Evolutionary conservation across 2,888 invertebrate genomes (phyloP), one percentile per base, ranked within the genome.

Genomic region (Aphidoletes aphidimyza): DNA sequence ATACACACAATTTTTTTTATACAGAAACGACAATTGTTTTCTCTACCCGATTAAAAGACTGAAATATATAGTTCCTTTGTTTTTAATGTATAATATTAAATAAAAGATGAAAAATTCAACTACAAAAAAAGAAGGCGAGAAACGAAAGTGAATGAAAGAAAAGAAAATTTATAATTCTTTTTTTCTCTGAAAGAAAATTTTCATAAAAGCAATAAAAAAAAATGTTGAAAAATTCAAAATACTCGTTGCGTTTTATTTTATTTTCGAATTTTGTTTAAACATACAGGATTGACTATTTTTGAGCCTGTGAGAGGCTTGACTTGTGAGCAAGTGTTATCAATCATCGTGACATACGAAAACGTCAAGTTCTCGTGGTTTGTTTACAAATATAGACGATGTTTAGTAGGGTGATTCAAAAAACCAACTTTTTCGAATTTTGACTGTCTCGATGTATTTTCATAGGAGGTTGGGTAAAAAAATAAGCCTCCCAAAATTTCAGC

Each of bases 11-110:
- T 30, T 30, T 30, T 30, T 30, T 30, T 30, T 30, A 69, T 14
- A 69, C 69, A 14, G 30, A 69, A 17, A 14, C 69, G 34, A 69
- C 30, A 30, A 30, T 69, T 69, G 69, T 83, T 83, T 83, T 83
- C 45, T 83, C 45, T 45, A 83, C 42, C 83, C 81, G 81, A 83
- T 54, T 59, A 89, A 85, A 90, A 90, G 89, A 90, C 89, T 90
- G 89, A 90, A 89, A 90, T 88, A 89, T 89, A 90, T 90, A 90
- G 89, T 90, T 90, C 90, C 89, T 90, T 90, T 90, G 89, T 90
- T 90, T 89, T 90, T 89, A 89, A 81, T 81, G 37, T 81, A 81
- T 81, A 81, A 81, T n/a, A 81, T 37, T 36, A 26, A 59, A n/a
- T 3, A 81, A 81, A n/a, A n/a, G n/a, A 26, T 37, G 9, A 81